phyloP scores from a whole-genome alignment of 2,113 vertebrate genomes.

The Ariopsis seemanni region DNA sequence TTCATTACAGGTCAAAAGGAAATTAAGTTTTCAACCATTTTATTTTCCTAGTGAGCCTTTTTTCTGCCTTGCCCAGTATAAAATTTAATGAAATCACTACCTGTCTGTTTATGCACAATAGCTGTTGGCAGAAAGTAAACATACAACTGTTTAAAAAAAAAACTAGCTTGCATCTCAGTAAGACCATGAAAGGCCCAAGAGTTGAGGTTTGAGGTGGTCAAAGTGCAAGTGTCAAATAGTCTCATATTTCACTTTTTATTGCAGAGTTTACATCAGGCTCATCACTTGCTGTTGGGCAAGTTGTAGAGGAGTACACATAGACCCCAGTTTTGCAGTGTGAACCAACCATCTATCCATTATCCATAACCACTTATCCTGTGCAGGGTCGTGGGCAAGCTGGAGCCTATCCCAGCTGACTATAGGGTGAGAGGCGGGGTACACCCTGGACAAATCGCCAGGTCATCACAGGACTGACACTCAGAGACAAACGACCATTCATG shows the following conservation, averaged over 20 bases:
- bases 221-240: neutral
- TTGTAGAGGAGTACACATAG: too few relatives aligned
- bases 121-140: neutral
- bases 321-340: neutral
- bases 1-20: constrained; percentile 42
- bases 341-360: too few relatives aligned
- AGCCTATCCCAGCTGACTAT: too few relatives aligned
- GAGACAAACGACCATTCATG: too few relatives aligned
- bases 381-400: too few relatives aligned
- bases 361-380: too few relatives aligned
- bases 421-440: too few relatives aligned
- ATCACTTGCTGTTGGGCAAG: too few relatives aligned
- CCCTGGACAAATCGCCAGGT: too few relatives aligned
- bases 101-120: neutral
- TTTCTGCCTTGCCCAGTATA: neutral
- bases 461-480: too few relatives aligned
- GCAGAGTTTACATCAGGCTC: neutral
- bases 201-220: neutral
- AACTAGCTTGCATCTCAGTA: neutral
- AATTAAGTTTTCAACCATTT: constrained; percentile 38
- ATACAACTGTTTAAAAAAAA: neutral
- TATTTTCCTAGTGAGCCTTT: neutral
- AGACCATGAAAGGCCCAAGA: neutral
- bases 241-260: neutral
- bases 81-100: neutral